Evolutionary conservation across 2,113 vertebrate species (phyloP).

Genomic region (Gavialis gangeticus): DNA sequence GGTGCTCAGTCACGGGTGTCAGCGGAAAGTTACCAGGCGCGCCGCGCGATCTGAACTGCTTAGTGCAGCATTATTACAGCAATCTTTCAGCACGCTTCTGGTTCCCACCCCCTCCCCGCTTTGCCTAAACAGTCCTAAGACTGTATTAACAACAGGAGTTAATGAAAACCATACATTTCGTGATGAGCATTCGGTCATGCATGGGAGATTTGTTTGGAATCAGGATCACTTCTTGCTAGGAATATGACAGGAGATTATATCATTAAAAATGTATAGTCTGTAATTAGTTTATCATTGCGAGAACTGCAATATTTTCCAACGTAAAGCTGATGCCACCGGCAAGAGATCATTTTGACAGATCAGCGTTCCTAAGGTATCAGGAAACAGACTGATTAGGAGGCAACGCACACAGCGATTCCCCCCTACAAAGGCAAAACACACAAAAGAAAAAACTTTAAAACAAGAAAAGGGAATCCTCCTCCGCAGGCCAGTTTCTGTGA

Average conservation of each 20-base stretch:
- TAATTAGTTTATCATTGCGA: slow-evolving; percentile 79
- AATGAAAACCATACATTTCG: slow-evolving; percentile 78
- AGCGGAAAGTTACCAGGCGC: slow-evolving; percentile 30
- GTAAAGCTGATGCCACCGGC: slow-evolving; percentile 66
- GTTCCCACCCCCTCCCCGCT: slow-evolving; percentile 43
- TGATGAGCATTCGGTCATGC: slow-evolving; percentile 71
- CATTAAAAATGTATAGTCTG: slow-evolving; percentile 81
- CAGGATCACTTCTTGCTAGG: slow-evolving; percentile 66
- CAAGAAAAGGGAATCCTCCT: background rate
- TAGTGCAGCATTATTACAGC: slow-evolving; percentile 63
- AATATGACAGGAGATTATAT: slow-evolving; percentile 81
- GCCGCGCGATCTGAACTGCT: slow-evolving; percentile 18
- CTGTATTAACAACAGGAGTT: slow-evolving; percentile 71
- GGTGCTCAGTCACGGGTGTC: background rate
- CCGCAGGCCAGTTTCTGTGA: background rate
- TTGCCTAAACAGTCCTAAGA: slow-evolving; percentile 65
- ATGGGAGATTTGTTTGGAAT: slow-evolving; percentile 77
- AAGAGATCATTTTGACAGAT: slow-evolving; percentile 74
- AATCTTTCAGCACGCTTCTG: slow-evolving; percentile 39
- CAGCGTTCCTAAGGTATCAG: slow-evolving; percentile 59
- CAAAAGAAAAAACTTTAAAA: background rate
- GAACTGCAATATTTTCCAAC: slow-evolving; percentile 67
- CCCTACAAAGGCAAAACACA: background rate
- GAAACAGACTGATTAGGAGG: slow-evolving; percentile 65
- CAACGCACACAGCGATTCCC: slow-evolving; percentile 15